phyloP scores from a whole-genome alignment of 2,797 vertebrate genomes.

The Oryzias dopingdopingensis region DNA sequence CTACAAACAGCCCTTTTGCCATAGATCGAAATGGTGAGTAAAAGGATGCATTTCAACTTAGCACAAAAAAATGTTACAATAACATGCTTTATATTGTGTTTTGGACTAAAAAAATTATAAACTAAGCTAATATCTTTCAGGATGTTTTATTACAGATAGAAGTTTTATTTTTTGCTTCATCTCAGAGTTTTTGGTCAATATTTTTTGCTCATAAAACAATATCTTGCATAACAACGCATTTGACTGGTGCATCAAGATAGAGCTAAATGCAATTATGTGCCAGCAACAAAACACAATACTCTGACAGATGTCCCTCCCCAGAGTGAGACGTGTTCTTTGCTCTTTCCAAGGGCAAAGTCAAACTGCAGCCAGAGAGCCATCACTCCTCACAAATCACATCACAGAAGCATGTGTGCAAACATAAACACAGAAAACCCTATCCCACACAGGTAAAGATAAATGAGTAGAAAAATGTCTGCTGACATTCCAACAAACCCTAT shows the following conservation, averaged over 20 bases:
- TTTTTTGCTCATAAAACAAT: constrained; percentile 2
- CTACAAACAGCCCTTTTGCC: constrained; percentile 86
- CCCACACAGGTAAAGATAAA: constrained; percentile 16
- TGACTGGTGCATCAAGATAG: background rate
- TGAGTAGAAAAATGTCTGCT: background rate
- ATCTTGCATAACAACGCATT: background rate
- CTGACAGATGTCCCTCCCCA: constrained; percentile 36
- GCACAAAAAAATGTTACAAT: no score
- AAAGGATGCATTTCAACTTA: background rate
- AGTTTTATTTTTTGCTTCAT: no score
- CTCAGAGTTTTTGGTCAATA: no score
- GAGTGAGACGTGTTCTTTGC: constrained; percentile 34
- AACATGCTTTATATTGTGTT: no score
- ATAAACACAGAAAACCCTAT: constrained; percentile 13
- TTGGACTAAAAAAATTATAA: no score
- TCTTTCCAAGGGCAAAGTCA: constrained; percentile 53
- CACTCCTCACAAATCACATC: constrained; percentile 47
- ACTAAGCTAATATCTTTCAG: no score
- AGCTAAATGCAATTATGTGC: background rate
- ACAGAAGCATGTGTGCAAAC: constrained; percentile 18
- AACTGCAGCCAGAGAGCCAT: constrained; percentile 37
- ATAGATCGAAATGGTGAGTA: constrained; percentile 94
- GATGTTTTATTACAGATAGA: no score
- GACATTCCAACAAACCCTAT: background rate
- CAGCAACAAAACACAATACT: constrained; percentile 3